Percentiles rank a stretch among this genome's conserved stretches.
Conservation (phyloP, 2,113 vertebrate species). For the Oryzias melastigma region DNA sequence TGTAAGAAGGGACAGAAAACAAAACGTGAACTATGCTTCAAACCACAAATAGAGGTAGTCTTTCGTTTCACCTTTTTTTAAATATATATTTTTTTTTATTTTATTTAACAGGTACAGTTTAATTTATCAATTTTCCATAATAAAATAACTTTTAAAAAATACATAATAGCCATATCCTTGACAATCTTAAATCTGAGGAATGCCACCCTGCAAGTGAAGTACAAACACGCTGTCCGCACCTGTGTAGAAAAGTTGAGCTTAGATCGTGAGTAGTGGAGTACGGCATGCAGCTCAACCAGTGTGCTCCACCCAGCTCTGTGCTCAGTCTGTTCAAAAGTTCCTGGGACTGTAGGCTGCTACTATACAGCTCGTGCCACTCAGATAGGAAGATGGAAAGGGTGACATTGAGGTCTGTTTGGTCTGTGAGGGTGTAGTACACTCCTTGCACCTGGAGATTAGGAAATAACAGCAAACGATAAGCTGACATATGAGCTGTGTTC, state of each 20-base stretch:
- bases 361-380: slow-evolving; percentile 64
- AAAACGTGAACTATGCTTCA: neutral
- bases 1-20: slow-evolving; percentile 44
- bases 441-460: slow-evolving; percentile 37
- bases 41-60: no score
- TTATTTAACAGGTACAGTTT: no score
- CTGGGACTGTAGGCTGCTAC: slow-evolving; percentile 27
- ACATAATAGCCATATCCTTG: neutral
- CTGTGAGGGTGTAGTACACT: slow-evolving; percentile 2
- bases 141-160: no score
- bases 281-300: slow-evolving; percentile 54
- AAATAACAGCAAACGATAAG: neutral
- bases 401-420: slow-evolving; percentile 23
- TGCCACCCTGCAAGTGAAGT: neutral
- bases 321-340: slow-evolving; percentile 5
- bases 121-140: no score
- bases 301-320: slow-evolving; percentile 12
- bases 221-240: slow-evolving; percentile 32
- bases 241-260: slow-evolving; percentile 44
- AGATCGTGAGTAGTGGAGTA: slow-evolving; percentile 30
- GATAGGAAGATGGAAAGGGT: slow-evolving; percentile 69
- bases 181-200: neutral
- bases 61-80: no score
- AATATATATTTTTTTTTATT: no score
- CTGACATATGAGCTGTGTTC: neutral